Evolutionary conservation across 2,888 invertebrate genomes (phyloP).

Genomic region (Anorthoa munda): DNA sequence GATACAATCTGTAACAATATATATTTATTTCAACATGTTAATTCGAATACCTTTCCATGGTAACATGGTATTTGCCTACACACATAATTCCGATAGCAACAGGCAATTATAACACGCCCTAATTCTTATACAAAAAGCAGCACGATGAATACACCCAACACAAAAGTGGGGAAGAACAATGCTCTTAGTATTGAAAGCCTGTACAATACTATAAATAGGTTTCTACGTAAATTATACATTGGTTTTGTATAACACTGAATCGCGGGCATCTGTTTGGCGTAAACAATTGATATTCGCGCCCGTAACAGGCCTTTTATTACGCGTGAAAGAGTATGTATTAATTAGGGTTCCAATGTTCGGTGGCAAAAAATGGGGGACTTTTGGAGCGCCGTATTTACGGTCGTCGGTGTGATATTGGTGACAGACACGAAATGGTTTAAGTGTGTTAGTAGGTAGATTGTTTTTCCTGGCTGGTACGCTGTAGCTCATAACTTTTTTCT

Average conservation of each 20-base stretch:
- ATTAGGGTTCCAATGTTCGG: slow-evolving; percentile 23
- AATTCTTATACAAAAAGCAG: slow-evolving; percentile 47
- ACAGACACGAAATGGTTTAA: slow-evolving; percentile 4
- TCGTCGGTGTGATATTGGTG: not conserved
- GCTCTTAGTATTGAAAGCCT: slow-evolving; percentile 37
- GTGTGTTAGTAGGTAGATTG: too few relatives aligned
- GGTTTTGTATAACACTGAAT: slow-evolving; percentile 12
- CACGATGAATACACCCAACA: slow-evolving; percentile 40
- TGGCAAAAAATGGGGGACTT: slow-evolving; percentile 14
- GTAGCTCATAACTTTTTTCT: not conserved
- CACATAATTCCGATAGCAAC: slow-evolving; percentile 2
- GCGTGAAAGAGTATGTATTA: slow-evolving; percentile 10
- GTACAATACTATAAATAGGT: slow-evolving; percentile 20
- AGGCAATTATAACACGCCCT: slow-evolving; percentile 35
- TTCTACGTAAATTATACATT: slow-evolving; percentile 18
- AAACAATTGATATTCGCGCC: slow-evolving; percentile 23
- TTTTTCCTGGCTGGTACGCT: too few relatives aligned
- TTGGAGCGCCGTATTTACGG: not conserved
- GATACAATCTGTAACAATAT: slow-evolving; percentile 5
- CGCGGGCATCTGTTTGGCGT: slow-evolving; percentile 15
- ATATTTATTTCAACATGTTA: slow-evolving; percentile 5
- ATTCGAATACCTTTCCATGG: not conserved
- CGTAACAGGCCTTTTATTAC: not conserved
- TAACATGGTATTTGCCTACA: not conserved
- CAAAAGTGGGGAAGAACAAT: slow-evolving; percentile 47